Conservation (phyloP, 2,888 invertebrate genomes). For the Megalurothrips usitatus region DNA sequence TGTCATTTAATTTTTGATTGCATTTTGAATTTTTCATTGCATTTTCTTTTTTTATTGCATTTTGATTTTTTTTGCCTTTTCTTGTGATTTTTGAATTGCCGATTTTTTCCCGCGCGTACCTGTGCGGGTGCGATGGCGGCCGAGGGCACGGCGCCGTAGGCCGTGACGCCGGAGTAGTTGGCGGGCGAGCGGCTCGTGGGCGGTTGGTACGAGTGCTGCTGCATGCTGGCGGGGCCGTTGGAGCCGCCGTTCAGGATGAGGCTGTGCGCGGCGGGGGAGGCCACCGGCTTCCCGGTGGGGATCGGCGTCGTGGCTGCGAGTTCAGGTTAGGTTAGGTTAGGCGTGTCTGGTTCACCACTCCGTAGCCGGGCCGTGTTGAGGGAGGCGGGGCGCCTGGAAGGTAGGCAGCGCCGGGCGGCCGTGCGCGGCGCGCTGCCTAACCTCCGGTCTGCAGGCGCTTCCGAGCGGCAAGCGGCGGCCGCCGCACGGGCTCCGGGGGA, state of each 20-base stretch:
- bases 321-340: too few species aligned
- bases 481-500: neutral
- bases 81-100: neutral
- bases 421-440: neutral
- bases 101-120: neutral
- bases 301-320: conserved; percentile 37
- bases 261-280: conserved; percentile 75
- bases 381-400: neutral
- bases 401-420: neutral
- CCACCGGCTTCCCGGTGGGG: conserved; percentile 57
- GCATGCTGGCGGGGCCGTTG: conserved; percentile 52
- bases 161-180: conserved; percentile 40
- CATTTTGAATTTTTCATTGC: too few species aligned
- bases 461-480: neutral
- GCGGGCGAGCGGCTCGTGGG: conserved; percentile 52
- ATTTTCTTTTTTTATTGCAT: too few species aligned
- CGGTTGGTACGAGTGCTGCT: conserved; percentile 66
- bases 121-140: neutral
- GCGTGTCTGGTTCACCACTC: neutral
- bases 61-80: neutral
- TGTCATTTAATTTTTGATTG: too few species aligned
- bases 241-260: conserved; percentile 61
- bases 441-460: neutral
- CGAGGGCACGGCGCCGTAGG: conserved; percentile 49
- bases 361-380: too few species aligned